Base-by-base conservation (phyloP, 2,888 invertebrate genomes). In the Chalcis sispes region DNA sequence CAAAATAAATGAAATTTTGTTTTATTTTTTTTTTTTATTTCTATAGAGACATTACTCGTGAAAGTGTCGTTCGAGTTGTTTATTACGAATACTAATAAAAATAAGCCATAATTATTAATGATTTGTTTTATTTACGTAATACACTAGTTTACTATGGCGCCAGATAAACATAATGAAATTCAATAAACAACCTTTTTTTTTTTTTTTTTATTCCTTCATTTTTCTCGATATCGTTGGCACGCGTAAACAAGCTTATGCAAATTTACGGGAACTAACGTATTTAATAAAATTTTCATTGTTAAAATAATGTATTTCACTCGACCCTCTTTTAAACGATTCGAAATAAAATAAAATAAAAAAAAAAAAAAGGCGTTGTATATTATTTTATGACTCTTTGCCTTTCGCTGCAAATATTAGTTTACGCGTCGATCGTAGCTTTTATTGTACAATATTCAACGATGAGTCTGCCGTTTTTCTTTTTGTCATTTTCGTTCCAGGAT, bases 301-400 rank as follows among this genome's bases (percentile, higher is more conserved):
- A 64, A 36, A 46, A 54, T 36, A 23, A 7, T n/a, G 40, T 54
- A 29, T 56, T 32, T 25, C 7, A 29, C 18, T 32, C 4, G 29
- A 58, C 56, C 64, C 46, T 65, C 54, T 54, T 64, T 50, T 8
- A 42, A 29, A 62, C 32, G 18, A 18, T 61, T 56, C n/a, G n/a
- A n/a, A n/a, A n/a, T n/a, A n/a, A n/a, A n/a, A n/a, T n/a, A n/a
- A n/a, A n/a, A n/a, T 23, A 48, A 1, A 46, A 20, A 23, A 20
- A 7, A 7, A 15, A 65, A 65, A 46, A 46, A 29, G 13, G 50
- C 48, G 36, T 65, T 65, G 58, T 18, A 18, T n/a, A n/a, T 18
- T 40, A 46, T 46, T 58, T 72, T 40, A 59, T 58, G 58, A 72
- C n/a, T 61, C 46, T 72, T 56, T 27, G 36, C 65, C 65, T 72